Base-by-base conservation (phyloP, 2,888 invertebrate genomes). In the Leucophenga montana region DNA sequence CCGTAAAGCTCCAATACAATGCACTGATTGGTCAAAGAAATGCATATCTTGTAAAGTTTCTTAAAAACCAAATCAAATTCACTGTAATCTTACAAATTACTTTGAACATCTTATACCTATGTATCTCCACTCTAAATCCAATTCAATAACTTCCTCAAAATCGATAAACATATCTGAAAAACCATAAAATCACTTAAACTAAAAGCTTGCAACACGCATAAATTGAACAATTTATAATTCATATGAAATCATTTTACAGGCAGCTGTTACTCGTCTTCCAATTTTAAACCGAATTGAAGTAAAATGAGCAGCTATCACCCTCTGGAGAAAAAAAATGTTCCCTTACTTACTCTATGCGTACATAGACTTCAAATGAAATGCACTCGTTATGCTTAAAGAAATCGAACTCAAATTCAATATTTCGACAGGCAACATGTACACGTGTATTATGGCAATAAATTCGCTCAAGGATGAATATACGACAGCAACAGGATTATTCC, bases 391-490 rank as follows among this genome's bases (percentile, higher is more conserved):
- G 3, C 44, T 3, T 4, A 33, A 18, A 48, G 39, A 46, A 61
- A 61, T 39, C 14, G 16, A 59, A 48, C n/a, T 31, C 48, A 61
- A 50, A 50, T 68, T 59, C 67, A 50, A 53, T 61, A 61, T 61
- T 61, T 67, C 46, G 59, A 31, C 62, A 16, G 53, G 20, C 67
- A 39, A 77, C 82, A 82, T 85, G 82, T 82, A 83, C 77, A 66
- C 68, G 74, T 77, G 76, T 83, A 82, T 83, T 85, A 83, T 83
- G 82, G 82, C 85, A 86, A 85, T 85, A 86, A 86, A 85, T 86
- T 86, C 79, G 77, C 78, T 77, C 80, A 83, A 78, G 83, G 73
- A 79, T 78, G 74, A 82, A 73, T 71, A 73, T 33, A 66, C 66
- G n/a, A 46, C 22, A 48, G 39, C 22, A 14, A 31, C 13, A 46